Evolutionary conservation across 2,888 invertebrate genomes (phyloP).

Genomic region (Marronus borbonicus): DNA sequence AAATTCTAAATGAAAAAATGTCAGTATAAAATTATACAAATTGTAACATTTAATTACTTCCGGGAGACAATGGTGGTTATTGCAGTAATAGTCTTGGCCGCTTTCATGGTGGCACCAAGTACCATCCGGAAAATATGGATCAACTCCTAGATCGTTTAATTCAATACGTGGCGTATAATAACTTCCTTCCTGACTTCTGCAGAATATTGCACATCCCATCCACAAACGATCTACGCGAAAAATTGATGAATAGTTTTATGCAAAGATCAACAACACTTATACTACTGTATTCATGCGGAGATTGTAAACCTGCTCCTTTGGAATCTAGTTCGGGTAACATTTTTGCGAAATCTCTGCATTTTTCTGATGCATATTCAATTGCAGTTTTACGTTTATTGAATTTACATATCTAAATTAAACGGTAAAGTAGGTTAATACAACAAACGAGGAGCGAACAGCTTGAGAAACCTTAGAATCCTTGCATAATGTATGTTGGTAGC

Average conservation of each 20-base stretch:
- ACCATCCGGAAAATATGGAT: slow-evolving; percentile 86
- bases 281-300: slow-evolving; percentile 80
- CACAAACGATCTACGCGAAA: slow-evolving; percentile 75
- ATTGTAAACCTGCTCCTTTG: slow-evolving; percentile 81
- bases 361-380: slow-evolving; percentile 76
- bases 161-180: slow-evolving; percentile 85
- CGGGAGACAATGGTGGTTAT: slow-evolving; percentile 83
- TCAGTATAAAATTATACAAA: not conserved
- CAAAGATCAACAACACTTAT: not conserved
- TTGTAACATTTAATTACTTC: slow-evolving; percentile 70
- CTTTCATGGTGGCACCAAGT: slow-evolving; percentile 84
- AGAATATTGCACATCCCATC: slow-evolving; percentile 88
- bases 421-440: slow-evolving; percentile 53
- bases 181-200: slow-evolving; percentile 77
- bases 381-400: slow-evolving; percentile 70
- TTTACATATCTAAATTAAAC: slow-evolving; percentile 65
- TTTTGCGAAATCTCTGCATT: slow-evolving; percentile 78
- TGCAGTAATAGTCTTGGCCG: slow-evolving; percentile 79
- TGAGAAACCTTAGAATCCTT: slow-evolving; percentile 75
- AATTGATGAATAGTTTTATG: not conserved
- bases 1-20: slow-evolving; percentile 71
- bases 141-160: slow-evolving; percentile 81
- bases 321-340: slow-evolving; percentile 77
- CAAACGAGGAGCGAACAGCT: slow-evolving; percentile 64
- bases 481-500: slow-evolving; percentile 79